These are phyloP conservation scores for Drosophila suboccidentalis DNA, from an alignment of 2,888 invertebrate species.

Conservation along the genomic window DNA sequence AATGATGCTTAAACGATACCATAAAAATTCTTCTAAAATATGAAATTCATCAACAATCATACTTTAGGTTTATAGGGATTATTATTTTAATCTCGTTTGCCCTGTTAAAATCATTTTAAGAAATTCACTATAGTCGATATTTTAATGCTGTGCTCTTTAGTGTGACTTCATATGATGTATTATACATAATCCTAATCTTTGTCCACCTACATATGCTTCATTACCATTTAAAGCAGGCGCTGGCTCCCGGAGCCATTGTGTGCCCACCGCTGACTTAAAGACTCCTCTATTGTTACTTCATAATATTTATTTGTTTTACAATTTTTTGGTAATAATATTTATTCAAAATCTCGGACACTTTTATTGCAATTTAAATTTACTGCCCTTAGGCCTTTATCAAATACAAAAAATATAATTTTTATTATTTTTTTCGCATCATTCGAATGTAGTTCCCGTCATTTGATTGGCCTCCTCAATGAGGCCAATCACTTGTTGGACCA, in stretches of 20 bases:
- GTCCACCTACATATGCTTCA: too few species aligned
- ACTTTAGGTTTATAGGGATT: background rate
- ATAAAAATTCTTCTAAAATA: slow-evolving; percentile 1
- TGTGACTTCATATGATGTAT: too few species aligned
- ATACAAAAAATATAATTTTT: background rate
- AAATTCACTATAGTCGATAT: background rate
- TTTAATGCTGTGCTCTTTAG: background rate
- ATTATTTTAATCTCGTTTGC: background rate
- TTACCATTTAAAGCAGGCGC: too few species aligned
- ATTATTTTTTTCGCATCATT: slow-evolving; percentile 40
- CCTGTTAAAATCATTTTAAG: background rate
- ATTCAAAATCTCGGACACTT: too few species aligned
- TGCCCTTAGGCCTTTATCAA: background rate
- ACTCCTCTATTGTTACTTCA: too few species aligned
- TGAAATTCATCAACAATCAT: slow-evolving; percentile 1
- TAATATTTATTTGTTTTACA: background rate
- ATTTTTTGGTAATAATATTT: background rate
- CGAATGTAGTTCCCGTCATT: slow-evolving; percentile 81
- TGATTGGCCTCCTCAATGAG: slow-evolving; percentile 87
- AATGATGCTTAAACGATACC: slow-evolving; percentile 10
- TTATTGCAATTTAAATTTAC: too few species aligned
- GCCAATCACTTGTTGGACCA: slow-evolving; percentile 86
- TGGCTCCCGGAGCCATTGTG: too few species aligned
- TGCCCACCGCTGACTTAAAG: too few species aligned
- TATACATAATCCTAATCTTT: too few species aligned